phyloP scores from a whole-genome alignment of 2,113 vertebrate genomes.

The Helogale parvula region DNA sequence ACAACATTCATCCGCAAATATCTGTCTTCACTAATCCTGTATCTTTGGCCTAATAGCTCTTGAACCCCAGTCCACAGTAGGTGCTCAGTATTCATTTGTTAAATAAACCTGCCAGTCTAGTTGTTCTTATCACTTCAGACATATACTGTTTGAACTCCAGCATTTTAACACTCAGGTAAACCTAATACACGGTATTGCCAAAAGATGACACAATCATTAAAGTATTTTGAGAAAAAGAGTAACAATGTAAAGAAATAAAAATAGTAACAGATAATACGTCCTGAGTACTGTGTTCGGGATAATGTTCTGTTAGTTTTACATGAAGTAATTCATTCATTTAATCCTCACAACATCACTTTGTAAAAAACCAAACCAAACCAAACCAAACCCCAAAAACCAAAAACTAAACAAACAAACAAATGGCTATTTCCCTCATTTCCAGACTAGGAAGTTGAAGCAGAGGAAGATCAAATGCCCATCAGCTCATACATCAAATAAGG shows the following conservation, averaged over 20 bases:
- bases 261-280: neutral
- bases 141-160: neutral
- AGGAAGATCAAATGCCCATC: neutral
- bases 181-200: neutral
- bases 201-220: neutral
- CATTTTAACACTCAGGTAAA: constrained; percentile 17
- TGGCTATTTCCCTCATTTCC: too few relatives aligned
- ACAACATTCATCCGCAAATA: neutral
- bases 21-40: neutral
- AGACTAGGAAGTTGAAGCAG: neutral
- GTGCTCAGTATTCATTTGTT: neutral
- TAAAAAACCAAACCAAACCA: neutral
- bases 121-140: neutral
- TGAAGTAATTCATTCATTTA: neutral
- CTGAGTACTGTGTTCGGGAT: neutral
- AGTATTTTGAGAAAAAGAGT: neutral
- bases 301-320: neutral
- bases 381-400: too few relatives aligned
- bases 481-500: neutral
- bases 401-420: too few relatives aligned
- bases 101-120: neutral
- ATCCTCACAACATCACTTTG: neutral
- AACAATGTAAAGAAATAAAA: neutral
- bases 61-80: neutral
- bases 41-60: neutral